Evolutionary conservation across 2,888 invertebrate species (phyloP).

Genomic region (Meandrusa payeni): DNA sequence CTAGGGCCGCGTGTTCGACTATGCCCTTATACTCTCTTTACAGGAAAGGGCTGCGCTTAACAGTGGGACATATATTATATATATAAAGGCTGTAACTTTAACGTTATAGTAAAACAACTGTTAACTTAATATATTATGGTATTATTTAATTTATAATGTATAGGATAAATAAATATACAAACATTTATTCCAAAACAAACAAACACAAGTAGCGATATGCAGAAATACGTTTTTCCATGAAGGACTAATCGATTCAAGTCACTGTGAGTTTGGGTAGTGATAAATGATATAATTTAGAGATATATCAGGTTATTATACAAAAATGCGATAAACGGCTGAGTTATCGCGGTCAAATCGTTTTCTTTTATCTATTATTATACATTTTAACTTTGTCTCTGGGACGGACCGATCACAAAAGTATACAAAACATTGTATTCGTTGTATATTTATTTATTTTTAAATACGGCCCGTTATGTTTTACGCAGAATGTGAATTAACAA

Average conservation of each 20-base stretch:
- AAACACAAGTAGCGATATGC: neutral
- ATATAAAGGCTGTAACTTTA: no score
- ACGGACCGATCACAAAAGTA: constrained; percentile 8
- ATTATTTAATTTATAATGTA: no score
- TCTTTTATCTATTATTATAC: no score
- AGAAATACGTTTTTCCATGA: constrained; percentile 1
- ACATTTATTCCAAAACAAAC: no score
- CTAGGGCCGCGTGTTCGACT: no score
- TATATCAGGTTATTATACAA: neutral
- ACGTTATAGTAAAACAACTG: no score
- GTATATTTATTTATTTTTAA: neutral
- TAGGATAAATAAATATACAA: no score
- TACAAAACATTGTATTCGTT: neutral
- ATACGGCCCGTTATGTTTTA: neutral
- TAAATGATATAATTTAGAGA: constrained; percentile 4
- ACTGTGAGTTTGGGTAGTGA: neutral
- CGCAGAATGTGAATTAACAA: constrained; percentile 1
- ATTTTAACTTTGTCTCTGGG: constrained; percentile 12
- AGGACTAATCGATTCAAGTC: constrained; percentile 5
- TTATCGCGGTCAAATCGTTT: constrained; percentile 6
- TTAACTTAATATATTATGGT: no score
- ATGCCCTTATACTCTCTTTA: no score
- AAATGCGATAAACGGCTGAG: constrained; percentile 3
- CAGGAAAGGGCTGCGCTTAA: no score
- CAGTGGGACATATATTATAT: no score